Base-by-base conservation (phyloP, 2,888 invertebrate species). In the Trimorus sp. region DNA sequence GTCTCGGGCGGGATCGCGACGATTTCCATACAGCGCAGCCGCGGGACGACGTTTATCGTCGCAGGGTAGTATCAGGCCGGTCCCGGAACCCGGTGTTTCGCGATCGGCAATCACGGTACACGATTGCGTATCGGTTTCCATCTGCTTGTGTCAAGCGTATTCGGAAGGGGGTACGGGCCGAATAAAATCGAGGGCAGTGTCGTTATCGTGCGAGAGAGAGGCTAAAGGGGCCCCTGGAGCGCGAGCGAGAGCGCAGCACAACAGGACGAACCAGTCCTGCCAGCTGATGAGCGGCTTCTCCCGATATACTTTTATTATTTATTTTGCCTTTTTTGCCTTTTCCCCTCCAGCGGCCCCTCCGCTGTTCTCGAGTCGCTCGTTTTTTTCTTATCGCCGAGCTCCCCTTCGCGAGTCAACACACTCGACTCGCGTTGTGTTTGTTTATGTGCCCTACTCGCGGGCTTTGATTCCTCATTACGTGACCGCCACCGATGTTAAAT, bases 251-350 rank as follows among this genome's bases (percentile, higher is more conserved):
- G 37, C 59, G 79, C 68, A 78, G 83, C 77, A 85, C 86, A 86
- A 88, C 86, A 89, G 87, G 87, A 88, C 86, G 86, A 88, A 89
- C 90, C 90, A 90, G 90, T 90, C 86, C 86, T 84, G 84, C 90
- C 90, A 91, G 90, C 90, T 91, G 91, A 90, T 90, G 90, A 90
- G 90, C 91, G 88, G 91, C 90, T 91, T 90, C 89, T 88, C 63
- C 85, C 88, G 87, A 89, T 88, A 87, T 75, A 85, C 88, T 89
- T 90, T 90, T 87, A 89, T 90, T 90, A 86, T 84, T 87, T 87
- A 88, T 88, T 87, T 90, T 89, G 84, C 82, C 84, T 84, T 75
- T 81, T 85, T 83, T 84, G 63, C 65, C 40, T 40, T 40, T n/a
- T 26, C 26, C 26, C 26, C 26, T 26, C 26, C 26, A 26, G 26